Base-by-base conservation (phyloP, 2,113 vertebrate genomes). In the Alaudala cheleensis region DNA sequence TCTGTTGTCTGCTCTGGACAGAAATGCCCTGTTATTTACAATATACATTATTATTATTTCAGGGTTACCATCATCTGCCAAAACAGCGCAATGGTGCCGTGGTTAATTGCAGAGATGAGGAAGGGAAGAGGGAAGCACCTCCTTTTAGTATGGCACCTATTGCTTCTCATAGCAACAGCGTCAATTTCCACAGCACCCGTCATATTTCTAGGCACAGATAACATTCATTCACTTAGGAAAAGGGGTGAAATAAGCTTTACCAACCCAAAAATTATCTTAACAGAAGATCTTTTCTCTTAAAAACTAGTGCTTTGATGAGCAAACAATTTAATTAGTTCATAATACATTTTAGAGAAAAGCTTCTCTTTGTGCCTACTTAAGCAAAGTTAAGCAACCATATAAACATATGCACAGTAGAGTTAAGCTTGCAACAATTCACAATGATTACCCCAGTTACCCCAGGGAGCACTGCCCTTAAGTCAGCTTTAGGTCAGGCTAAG, bases 101-200 rank as follows among this genome's bases (percentile, higher is more conserved):
- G 77, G 47, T 95, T 97, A 97, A 95, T 97, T 95, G 86, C 50
- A 92, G 61, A 92, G 57, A 76, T 73, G 33, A 37, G 31, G 34
- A 71, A 10, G 18, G 50, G 42, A 80, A 81, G 20, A 39, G 58
- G 34, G 50, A 90, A 89, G 24, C 1, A 2, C 6, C 40, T 62
- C 14, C 47, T 28, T 69, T 87, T 61, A 81, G 19, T 42, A 42
- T 5, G 11, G 31, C 22, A 91, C 34, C 50, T 67, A 78, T 25
- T 53, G n/a, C 37, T 71, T 89, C 54, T 40, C 25, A 42, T 62
- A 70, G 47, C 1, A 3, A 57, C 31, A 4, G 2, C 19, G 53
- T 34, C 39, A 65, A 49, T 2, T 86, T 73, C 64, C 54, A n/a
- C 39, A 47, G 22, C 9, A 67, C 13, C 25, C 47, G 39, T 24